Evolutionary conservation across 2,797 vertebrate genomes (phyloP).

Genomic region (Spinus olivaceus): DNA sequence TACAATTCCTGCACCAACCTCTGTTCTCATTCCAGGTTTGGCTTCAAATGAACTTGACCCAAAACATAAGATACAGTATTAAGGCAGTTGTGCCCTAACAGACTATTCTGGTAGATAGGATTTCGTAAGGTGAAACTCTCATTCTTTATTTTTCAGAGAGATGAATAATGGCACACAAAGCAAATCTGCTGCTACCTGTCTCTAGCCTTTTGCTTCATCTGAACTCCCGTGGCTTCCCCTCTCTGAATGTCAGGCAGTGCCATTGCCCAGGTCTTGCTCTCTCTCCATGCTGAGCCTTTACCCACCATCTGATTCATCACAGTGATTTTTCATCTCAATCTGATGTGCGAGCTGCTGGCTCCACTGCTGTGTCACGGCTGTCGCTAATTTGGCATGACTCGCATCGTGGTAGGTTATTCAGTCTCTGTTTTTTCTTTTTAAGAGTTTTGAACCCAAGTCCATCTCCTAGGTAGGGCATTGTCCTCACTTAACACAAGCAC

Average conservation of each 20-base stretch:
- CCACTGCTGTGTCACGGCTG: background rate
- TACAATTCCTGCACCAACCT: background rate
- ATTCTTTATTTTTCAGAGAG: background rate
- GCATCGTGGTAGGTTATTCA: background rate
- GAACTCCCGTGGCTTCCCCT: background rate
- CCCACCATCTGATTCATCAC: background rate
- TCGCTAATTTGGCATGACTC: background rate
- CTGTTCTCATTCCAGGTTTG: background rate
- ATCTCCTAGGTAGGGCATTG: background rate
- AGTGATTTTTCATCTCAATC: background rate
- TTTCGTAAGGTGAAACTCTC: background rate
- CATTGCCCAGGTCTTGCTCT: background rate
- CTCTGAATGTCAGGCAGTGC: background rate
- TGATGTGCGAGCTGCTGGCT: background rate
- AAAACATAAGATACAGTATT: background rate
- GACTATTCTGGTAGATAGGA: background rate
- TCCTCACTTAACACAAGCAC: background rate
- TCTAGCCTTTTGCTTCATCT: background rate
- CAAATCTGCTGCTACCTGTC: background rate
- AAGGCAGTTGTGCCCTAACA: background rate
- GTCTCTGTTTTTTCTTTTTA: background rate
- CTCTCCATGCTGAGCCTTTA: background rate
- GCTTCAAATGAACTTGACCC: background rate
- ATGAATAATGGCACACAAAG: background rate
- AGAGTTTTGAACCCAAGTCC: background rate